Base-by-base conservation (phyloP, 2,113 vertebrate genomes). In the Pelecanus crispus region DNA sequence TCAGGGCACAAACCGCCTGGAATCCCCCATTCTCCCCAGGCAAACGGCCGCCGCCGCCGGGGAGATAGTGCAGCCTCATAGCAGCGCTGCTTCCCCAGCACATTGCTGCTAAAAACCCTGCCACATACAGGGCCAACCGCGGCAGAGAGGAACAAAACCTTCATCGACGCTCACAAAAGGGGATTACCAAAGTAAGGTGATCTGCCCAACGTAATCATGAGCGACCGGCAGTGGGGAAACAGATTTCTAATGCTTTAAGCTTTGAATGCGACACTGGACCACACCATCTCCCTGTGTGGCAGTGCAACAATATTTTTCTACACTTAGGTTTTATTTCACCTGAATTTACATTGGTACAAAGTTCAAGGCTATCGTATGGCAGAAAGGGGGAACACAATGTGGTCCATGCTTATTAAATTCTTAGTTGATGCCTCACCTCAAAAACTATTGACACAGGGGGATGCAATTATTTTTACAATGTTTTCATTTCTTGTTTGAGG, bases 401-500 rank as follows among this genome's bases (percentile, higher is more conserved):
- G 34, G 59, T 74, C 61, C 31, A 12, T 11, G 7, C 42, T 86
- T 63, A 78, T 74, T 93, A 75, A 88, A 71, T 42, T 59, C 56
- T 56, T 47, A 52, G 38, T 13, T 8, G 0, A 38, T 68, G 47
- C 52, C 34, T 92, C 88, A 72, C 38, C 62, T 82, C 73, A 91
- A 91, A 87, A 92, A n/a, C 42, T 92, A 61, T 45, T 91, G 77
- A 72, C 77, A 79, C 56, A 87, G 56, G 34, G 49, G 25, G 28
- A 87, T 2, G 26, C 38, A 73, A 89, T 75, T 89, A 75, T 87
- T 84, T 94, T 92, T 93, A 81, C 49, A 61, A 10, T 45, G 44
- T 75, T 94, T 91, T 86, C 45, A 42, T 89, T 92, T 58, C 36
- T 66, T 62, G 7, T 92, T 82, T 85, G 83, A 97, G 70, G 77